Evolutionary conservation across 2,797 vertebrate genomes (phyloP), one percentile per base, ranked within the genome.

Genomic region (Pipistrellus nathusii): DNA sequence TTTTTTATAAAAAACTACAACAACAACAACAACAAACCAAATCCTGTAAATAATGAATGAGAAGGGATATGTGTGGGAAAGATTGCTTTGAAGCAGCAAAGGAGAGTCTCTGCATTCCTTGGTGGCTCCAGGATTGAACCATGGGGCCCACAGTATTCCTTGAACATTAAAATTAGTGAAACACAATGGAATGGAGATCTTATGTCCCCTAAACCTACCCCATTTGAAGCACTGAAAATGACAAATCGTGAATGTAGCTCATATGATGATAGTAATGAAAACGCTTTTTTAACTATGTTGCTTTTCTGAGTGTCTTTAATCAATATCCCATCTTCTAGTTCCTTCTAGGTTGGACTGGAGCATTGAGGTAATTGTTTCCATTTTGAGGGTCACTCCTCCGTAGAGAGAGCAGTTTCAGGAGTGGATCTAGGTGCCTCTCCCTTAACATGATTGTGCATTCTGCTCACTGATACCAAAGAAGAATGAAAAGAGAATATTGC

Each of bases 161-260:
- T 18, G n/a, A 35, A 88, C 55, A 53, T 83, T 66, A 88, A 91
- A 83, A 55, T 38, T 88, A 10, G 18, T n/a, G 68, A 83, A 85
- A 21, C 23, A 14, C 64, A 51, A 78, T 25, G 11, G 81, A 76
- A 69, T 48, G 13, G 75, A 3, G 7, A 38, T 62, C 12, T 20
- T 73, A 44, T 0, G 6, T 85, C 53, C 51, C 57, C n/a, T 75
- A 12, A 38, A n/a, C 8, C 1, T 15, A n/a, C 0, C 27, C 32
- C 0, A 17, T 25, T 2, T 55, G 38, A 76, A 85, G 57, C 23
- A 53, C 2, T 20, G n/a, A 69, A 62, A 62, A 64, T 46, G 66
- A 38, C 57, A 69, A 5, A 2, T 41, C 75, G 4, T 90, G 69
- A 41, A 30, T 8, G 59, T 66, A 59, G 41, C 12, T 62, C 11